Conservation (phyloP, 2,113 vertebrate species). For the Engystomops pustulosus region DNA sequence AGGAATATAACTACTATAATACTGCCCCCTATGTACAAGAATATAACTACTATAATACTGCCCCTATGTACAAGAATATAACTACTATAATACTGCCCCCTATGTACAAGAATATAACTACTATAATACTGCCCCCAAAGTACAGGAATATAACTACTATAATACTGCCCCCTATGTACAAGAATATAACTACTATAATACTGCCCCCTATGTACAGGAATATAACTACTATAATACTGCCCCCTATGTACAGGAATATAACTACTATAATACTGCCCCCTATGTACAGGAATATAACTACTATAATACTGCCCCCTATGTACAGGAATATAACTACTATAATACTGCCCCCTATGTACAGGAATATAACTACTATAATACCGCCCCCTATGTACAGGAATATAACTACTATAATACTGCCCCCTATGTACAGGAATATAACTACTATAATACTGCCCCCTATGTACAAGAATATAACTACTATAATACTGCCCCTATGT, state of each 20-base stretch:
- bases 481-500: constrained; percentile 6
- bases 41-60: not conserved
- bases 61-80: constrained; percentile 2
- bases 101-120: constrained; percentile 13
- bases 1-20: constrained; percentile 4
- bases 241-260: not conserved
- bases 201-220: not conserved
- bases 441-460: not conserved
- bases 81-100: not conserved
- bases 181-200: constrained; percentile 1
- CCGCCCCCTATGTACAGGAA: not conserved
- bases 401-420: not conserved
- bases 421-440: constrained; percentile 1
- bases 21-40: not conserved
- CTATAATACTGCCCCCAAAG: constrained; percentile 5
- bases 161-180: not conserved
- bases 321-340: constrained; percentile 8
- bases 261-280: constrained; percentile 2
- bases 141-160: constrained; percentile 6
- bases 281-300: constrained; percentile 10
- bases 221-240: constrained; percentile 9
- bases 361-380: not conserved
- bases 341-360: constrained; percentile 5
- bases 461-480: constrained; percentile 6
- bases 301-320: not conserved